Evolutionary conservation across 2,113 vertebrate genomes (phyloP).

Genomic region (Abramis brama): DNA sequence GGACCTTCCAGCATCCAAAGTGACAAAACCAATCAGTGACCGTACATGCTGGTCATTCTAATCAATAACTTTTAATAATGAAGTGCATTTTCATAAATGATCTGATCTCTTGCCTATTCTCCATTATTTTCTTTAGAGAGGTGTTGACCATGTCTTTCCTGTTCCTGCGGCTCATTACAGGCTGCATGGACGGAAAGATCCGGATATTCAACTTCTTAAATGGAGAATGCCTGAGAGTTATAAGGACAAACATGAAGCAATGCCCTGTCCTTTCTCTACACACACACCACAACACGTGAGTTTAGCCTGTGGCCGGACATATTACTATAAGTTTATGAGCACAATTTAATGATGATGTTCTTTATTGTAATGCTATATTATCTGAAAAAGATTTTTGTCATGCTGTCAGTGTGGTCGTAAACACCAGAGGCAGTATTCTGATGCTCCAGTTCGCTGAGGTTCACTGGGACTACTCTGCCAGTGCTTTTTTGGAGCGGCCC

Average conservation of each 20-base stretch:
- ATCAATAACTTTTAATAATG: background rate
- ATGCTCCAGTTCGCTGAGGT: slow-evolving; percentile 81
- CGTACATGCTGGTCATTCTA: background rate
- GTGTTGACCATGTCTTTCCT: slow-evolving; percentile 81
- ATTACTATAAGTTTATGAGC: background rate
- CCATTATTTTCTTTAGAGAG: slow-evolving; percentile 72
- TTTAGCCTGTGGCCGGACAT: background rate
- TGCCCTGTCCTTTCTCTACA: slow-evolving; percentile 78
- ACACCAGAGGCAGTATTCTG: slow-evolving; percentile 71
- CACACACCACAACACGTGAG: slow-evolving; percentile 77
- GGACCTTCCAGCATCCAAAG: slow-evolving; percentile 84
- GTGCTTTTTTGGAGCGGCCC: fast-evolving
- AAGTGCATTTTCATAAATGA: background rate
- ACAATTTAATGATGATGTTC: background rate
- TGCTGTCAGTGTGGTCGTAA: slow-evolving; percentile 81
- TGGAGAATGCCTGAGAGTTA: slow-evolving; percentile 81
- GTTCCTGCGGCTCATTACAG: slow-evolving; percentile 85
- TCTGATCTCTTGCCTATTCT: background rate
- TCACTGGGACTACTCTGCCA: slow-evolving; percentile 78
- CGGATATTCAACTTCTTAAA: slow-evolving; percentile 86
- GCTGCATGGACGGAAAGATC: slow-evolving; percentile 88
- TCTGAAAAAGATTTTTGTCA: slow-evolving; percentile 20
- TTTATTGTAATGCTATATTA: background rate
- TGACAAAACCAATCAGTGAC: slow-evolving; percentile 60
- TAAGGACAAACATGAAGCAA: slow-evolving; percentile 72